A percentile compares a stretch with the other conserved stretches of the same genome.
Evolutionary conservation across 2,113 vertebrate genomes (phyloP).

Genomic region (Paraplagusia blochii): DNA sequence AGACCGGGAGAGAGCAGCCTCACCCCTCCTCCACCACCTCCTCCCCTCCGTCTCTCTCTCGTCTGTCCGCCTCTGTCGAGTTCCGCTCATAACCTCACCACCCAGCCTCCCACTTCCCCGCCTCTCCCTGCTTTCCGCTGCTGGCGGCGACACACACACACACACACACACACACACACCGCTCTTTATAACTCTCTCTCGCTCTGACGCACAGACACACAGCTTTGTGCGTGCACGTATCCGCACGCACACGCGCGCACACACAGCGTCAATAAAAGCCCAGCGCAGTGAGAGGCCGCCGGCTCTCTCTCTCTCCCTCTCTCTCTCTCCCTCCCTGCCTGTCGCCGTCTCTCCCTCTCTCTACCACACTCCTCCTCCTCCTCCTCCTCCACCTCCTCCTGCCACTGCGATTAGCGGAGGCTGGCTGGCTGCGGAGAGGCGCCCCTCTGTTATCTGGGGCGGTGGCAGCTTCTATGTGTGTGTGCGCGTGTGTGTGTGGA

Average conservation of each 20-base stretch:
- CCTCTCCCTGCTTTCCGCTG: slow-evolving; percentile 71
- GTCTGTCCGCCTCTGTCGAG: slow-evolving; percentile 74
- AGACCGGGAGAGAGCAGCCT: slow-evolving; percentile 43
- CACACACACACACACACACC: slow-evolving; percentile 10
- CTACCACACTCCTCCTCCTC: no score
- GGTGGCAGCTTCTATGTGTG: slow-evolving; percentile 69
- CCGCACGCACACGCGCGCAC: neutral
- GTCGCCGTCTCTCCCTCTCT: no score
- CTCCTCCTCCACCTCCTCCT: slow-evolving; percentile 53
- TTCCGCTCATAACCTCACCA: slow-evolving; percentile 73
- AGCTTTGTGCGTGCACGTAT: no score
- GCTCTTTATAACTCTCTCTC: slow-evolving; percentile 23
- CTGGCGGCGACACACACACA: slow-evolving; percentile 55
- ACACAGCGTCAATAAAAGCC: slow-evolving; percentile 72
- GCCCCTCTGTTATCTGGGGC: slow-evolving; percentile 76
- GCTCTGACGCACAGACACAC: slow-evolving; percentile 42
- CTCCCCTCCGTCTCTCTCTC: slow-evolving; percentile 47
- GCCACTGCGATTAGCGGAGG: slow-evolving; percentile 73
- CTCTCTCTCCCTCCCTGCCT: no score
- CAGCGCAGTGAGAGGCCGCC: slow-evolving; percentile 73
- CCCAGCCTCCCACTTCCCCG: slow-evolving; percentile 69
- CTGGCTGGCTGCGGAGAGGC: slow-evolving; percentile 73
- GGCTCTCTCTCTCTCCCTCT: slow-evolving; percentile 52
- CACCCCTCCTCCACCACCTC: slow-evolving; percentile 4
- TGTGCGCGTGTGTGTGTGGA: slow-evolving; percentile 14